These are phyloP conservation scores for Nycticebus coucang DNA, from an alignment of 2,113 vertebrate genomes.

Conservation along the genomic window DNA sequence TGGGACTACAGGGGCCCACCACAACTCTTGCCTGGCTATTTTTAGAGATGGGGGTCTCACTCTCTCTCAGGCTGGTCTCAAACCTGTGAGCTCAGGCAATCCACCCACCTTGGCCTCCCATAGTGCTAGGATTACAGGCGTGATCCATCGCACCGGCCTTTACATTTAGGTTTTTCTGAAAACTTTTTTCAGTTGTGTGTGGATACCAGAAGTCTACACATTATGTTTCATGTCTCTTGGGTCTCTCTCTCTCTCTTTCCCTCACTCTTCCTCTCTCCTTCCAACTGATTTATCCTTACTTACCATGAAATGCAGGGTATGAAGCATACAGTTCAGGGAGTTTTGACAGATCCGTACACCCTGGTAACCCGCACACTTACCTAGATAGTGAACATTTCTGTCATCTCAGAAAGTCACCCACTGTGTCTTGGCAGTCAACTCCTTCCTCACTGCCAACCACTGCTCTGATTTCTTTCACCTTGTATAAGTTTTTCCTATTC, in stretches of 20 bases:
- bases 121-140: no score
- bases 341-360: not conserved
- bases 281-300: not conserved
- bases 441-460: not conserved
- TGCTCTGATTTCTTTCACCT: not conserved
- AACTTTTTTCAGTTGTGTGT: not conserved
- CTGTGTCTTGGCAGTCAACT: not conserved
- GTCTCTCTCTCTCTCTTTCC: no score
- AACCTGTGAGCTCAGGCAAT: no score
- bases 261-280: not conserved
- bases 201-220: not conserved
- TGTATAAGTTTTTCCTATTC: not conserved
- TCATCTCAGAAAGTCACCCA: not conserved
- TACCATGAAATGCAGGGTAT: not conserved
- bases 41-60: no score
- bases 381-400: not conserved
- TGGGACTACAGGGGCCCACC: no score
- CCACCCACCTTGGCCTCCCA: no score
- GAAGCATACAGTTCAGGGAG: not conserved
- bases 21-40: no score
- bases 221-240: not conserved
- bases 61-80: no score
- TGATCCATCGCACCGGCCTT: no score
- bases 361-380: not conserved
- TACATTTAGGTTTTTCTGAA: not conserved